Percentiles rank a stretch among this genome's conserved stretches.
phyloP scores from a whole-genome alignment of 2,888 invertebrate genomes.

The Pomacea canaliculata region DNA sequence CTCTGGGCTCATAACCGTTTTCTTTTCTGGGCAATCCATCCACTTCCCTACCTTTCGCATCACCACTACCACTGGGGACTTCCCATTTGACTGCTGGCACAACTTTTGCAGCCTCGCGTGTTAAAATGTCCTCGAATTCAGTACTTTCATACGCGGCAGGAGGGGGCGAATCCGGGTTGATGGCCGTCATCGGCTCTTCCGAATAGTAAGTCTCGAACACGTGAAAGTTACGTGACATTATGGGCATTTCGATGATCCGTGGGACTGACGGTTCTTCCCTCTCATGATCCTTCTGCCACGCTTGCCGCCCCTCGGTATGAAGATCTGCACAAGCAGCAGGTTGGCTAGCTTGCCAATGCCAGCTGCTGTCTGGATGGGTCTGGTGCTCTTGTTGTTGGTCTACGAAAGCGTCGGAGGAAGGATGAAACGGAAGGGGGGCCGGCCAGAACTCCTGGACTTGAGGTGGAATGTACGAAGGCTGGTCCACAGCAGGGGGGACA shows the following conservation, averaged over 20 bases:
- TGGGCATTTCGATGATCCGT: conserved; percentile 30
- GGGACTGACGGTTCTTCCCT: not conserved
- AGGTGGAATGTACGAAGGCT: conserved; percentile 29
- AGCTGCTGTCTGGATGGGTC: not conserved
- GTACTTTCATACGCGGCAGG: conserved; percentile 30
- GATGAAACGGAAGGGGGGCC: not conserved
- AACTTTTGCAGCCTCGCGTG: conserved; percentile 2
- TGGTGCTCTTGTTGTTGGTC: not conserved
- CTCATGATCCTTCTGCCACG: not conserved
- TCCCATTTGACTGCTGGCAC: not conserved
- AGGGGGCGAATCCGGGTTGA: conserved; percentile 36
- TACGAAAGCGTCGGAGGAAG: not conserved
- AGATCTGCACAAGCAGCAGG: not conserved
- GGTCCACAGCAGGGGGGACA: conserved; percentile 42
- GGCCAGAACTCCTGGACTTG: not conserved
- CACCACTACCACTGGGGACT: not conserved
- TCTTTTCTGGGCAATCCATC: no score
- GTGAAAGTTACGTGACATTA: conserved; percentile 30
- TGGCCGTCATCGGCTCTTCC: conserved; percentile 43
- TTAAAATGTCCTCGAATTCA: conserved; percentile 7
- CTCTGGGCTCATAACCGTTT: no score
- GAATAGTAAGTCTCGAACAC: conserved; percentile 45
- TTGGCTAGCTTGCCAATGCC: not conserved
- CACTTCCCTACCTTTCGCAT: not conserved
- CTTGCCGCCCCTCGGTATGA: not conserved